Evolutionary conservation across 1,140 invertebrate species (phyloP).

Genomic region (Caerostris darwini): DNA sequence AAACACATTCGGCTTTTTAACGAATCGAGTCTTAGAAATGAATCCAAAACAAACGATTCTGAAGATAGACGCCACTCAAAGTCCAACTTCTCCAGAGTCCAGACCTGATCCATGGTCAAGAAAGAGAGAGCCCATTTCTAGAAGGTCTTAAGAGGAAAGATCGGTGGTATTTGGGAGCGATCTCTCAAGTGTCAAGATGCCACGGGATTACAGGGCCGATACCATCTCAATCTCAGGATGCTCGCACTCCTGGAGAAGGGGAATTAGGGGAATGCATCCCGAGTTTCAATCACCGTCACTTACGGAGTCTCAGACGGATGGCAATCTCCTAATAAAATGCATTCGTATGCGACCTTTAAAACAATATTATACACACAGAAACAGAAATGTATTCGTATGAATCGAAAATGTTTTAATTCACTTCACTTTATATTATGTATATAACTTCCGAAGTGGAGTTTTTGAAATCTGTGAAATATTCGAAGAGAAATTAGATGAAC

Average conservation of each 20-base stretch:
- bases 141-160: constrained; percentile 64
- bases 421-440: too few relatives aligned
- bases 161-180: constrained; percentile 74
- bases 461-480: too few relatives aligned
- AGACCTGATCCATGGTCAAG: constrained; percentile 29
- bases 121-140: constrained; percentile 28
- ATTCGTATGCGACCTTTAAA: neutral
- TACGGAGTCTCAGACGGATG: constrained; percentile 24
- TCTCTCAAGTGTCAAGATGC: constrained; percentile 75
- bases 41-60: constrained; percentile 68
- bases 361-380: too few relatives aligned
- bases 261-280: constrained; percentile 61
- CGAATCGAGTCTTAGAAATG: constrained; percentile 19
- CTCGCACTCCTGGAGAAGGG: constrained; percentile 31
- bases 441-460: too few relatives aligned
- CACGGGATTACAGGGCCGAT: constrained; percentile 64
- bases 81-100: constrained; percentile 32
- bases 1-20: constrained; percentile 26
- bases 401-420: too few relatives aligned
- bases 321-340: constrained; percentile 38
- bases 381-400: too few relatives aligned
- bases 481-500: too few relatives aligned
- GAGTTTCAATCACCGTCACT: constrained; percentile 62
- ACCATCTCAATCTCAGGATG: constrained; percentile 63
- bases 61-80: constrained; percentile 45